phyloP scores from a whole-genome alignment of 2,888 invertebrate species.

The Drosophila subsilvestris region DNA sequence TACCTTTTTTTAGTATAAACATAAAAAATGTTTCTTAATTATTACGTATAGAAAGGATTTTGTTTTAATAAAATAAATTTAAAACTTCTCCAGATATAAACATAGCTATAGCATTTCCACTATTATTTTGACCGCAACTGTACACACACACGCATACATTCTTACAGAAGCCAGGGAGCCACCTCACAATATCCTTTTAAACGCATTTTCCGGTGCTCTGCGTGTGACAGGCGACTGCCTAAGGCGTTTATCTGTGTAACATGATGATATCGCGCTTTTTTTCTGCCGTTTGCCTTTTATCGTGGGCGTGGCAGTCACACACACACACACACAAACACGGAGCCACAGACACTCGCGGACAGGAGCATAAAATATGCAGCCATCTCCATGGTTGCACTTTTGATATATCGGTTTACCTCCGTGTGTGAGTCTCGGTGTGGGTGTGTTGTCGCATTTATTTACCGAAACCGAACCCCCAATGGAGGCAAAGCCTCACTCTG shows the following conservation, averaged over 20 bases:
- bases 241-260: slow-evolving; percentile 75
- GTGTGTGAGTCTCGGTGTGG: slow-evolving; percentile 45
- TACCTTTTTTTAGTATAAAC: too few relatives aligned
- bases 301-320: slow-evolving; percentile 37
- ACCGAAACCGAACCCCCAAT: slow-evolving; percentile 42
- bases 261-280: slow-evolving; percentile 60
- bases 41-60: too few relatives aligned
- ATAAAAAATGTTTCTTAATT: too few relatives aligned
- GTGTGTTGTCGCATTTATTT: slow-evolving; percentile 75
- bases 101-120: neutral
- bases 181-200: slow-evolving; percentile 33
- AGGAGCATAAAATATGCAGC: slow-evolving; percentile 69
- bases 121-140: neutral
- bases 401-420: slow-evolving; percentile 36
- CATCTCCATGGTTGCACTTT: slow-evolving; percentile 55
- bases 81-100: too few relatives aligned
- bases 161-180: neutral
- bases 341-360: slow-evolving; percentile 20
- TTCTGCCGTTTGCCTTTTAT: slow-evolving; percentile 19
- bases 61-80: too few relatives aligned
- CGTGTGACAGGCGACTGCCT: slow-evolving; percentile 69
- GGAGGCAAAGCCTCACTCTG: slow-evolving; percentile 15
- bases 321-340: slow-evolving; percentile 11
- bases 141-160: slow-evolving; percentile 18
- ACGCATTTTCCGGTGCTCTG: slow-evolving; percentile 62